Percentiles rank a stretch among this genome's conserved stretches.
phyloP scores from a whole-genome alignment of 2,113 vertebrate species.

The Cygnus atratus region DNA sequence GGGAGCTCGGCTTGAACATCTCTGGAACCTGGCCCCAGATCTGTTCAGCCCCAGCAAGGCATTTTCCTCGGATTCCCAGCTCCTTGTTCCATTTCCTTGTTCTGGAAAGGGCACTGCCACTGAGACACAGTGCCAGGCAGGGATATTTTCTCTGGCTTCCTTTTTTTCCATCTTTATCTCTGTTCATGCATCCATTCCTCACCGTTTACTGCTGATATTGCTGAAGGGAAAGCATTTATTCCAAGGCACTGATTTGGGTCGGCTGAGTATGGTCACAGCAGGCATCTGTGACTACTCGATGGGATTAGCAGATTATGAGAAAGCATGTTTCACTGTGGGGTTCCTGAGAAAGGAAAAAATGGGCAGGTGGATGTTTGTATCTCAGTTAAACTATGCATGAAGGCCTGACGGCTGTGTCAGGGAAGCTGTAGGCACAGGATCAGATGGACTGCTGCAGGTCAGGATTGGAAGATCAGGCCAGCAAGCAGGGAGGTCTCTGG shows the following conservation, averaged over 20 bases:
- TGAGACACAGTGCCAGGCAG: not conserved
- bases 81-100: not conserved
- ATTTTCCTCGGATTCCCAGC: not conserved
- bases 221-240: constrained; percentile 30
- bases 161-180: constrained; percentile 1
- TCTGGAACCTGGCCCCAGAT: not conserved
- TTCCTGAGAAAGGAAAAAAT: not conserved
- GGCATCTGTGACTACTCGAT: constrained; percentile 53
- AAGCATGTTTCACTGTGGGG: constrained; percentile 3
- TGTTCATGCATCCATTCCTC: not conserved
- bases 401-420: not conserved
- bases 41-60: fast-evolving
- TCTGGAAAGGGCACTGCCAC: not conserved
- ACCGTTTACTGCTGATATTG: not conserved
- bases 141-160: not conserved
- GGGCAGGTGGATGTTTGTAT: constrained; percentile 30
- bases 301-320: constrained; percentile 56
- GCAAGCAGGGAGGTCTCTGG: not conserved
- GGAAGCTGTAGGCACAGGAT: not conserved
- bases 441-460: not conserved
- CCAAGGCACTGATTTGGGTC: not conserved
- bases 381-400: not conserved
- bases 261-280: not conserved
- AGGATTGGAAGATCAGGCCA: not conserved
- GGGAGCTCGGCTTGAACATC: not conserved